Base-by-base conservation (phyloP, 2,797 vertebrate genomes). In the Argyrosomus regius region DNA sequence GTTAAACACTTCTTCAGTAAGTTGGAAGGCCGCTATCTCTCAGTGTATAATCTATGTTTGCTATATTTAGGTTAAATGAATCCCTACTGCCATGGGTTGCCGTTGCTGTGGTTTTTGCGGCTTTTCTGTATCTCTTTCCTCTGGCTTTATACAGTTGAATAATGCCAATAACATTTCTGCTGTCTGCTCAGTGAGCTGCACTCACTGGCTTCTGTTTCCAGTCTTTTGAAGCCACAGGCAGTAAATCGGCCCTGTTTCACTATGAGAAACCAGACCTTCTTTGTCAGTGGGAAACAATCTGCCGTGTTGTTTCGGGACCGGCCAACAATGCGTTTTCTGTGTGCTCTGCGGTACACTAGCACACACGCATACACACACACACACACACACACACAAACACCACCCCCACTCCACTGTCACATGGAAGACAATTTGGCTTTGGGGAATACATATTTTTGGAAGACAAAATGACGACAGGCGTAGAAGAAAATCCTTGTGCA, bases 271-370 rank as follows among this genome's bases (percentile, higher is more conserved):
- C 84, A 93, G 89, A 91, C 90, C 87, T 81, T 75, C 89, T 94
- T 93, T 89, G 89, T 91, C 90, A 86, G 88, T 78, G 85, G 89
- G 88, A 93, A 92, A 95, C 93, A 95, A 92, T 94, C 88, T 90
- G 88, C 87, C 85, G 79, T 87, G 87, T 92, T 94, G 91, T 93
- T 92, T 85, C 58, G 60, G 75, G 53, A 86, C 89, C 72, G 92
- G 90, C 88, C 89, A 89, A 92, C 93, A 91, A 92, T 84, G 75
- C 57, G 11, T 86, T 91, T 88, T 90, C 78, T 94, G 82, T 93
- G 87, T 63, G 77, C 65, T 73, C 77, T 35, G 79, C 54, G 0
- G 76, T 81, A 77, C 76, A 71, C 84, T 49, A 61, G 75, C 70
- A 39, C 43, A 13, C 52, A 71, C 63, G 28, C 18, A 58, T 70